Evolutionary conservation across 2,797 vertebrate species (phyloP), one percentile per base, ranked within the genome.

Genomic region (Anniella stebbinsi): DNA sequence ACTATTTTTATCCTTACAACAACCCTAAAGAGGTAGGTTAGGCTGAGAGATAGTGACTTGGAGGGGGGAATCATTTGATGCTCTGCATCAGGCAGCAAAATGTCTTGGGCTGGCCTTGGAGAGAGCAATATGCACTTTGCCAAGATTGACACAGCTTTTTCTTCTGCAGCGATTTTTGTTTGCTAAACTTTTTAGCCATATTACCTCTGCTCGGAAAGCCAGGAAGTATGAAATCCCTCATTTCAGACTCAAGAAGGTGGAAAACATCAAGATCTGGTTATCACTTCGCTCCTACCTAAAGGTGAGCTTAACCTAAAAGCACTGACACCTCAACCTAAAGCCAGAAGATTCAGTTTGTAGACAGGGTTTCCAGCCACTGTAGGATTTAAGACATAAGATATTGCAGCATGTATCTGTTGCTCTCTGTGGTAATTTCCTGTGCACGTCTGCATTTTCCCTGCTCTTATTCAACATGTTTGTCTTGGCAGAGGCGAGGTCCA

Each of bases 241-340:
- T 94, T 99, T 99, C 92, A 97, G 99, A 88, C 98, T 99, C 95
- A 99, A 99, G 97, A 99, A 99, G 93, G 98, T 99, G 89, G 98
- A 99, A 96, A 99, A 99, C 97, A 99, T 99, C 94, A 99, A 99
- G 97, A 99, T 99, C 97, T 99, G 99, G 99, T 94, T 99, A 73
- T 99, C 99, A 0, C 98, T 99, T 1, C 98, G 99, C 76, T 99
- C 99, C 82, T 99, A 99, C 41, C 98, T 99, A 25, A 98, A 99
- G 98, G 99, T 99, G 78, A 96, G 94, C 54, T 23, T 75, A 38
- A 1, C 0, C 78, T 57, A 63, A 72, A 33, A 75, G 54, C 17
- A 28, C 17, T 54, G 18, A 38, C 10, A 80, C 25, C 3, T 80
- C 75, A 86, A 25, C 45, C 28, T 41, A 80, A 86, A 85, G 63